Conservation (phyloP, 2,113 vertebrate species). For the Bombycilla garrulus region DNA sequence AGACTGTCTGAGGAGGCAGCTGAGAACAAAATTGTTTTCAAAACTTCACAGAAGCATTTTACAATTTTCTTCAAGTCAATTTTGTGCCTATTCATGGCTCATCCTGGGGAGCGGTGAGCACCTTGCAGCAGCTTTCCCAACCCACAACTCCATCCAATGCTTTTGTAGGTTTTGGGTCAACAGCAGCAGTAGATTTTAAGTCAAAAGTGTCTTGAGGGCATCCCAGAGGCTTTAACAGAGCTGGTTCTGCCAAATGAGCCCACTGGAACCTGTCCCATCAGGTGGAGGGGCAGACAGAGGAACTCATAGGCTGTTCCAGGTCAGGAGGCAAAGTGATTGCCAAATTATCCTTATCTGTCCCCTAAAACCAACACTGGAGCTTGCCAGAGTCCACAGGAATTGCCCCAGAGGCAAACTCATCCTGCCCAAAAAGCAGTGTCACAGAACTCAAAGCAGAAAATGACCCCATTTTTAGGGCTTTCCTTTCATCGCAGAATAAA, state of each 20-base stretch:
- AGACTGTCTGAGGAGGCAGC: background rate
- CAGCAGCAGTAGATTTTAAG: background rate
- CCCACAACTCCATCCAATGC: rapidly evolving
- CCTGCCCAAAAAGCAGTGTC: background rate
- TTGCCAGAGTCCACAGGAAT: constrained; percentile 1
- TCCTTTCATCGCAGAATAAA: background rate
- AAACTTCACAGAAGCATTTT: background rate
- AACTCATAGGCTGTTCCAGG: background rate
- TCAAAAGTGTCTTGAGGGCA: background rate
- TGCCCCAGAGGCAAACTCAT: constrained; percentile 22
- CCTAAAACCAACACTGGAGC: background rate
- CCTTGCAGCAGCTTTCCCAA: background rate
- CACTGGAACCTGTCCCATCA: background rate
- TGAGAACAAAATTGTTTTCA: background rate
- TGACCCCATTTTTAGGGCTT: background rate
- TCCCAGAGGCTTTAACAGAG: background rate
- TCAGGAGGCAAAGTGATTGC: background rate
- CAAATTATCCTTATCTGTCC: background rate
- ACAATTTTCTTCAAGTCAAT: background rate
- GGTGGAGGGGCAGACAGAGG: background rate
- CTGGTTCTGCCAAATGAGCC: background rate
- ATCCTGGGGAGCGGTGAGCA: background rate
- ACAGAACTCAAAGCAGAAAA: background rate
- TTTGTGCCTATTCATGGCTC: background rate
- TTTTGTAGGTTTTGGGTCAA: background rate